Evolutionary conservation across 2,113 vertebrate species (phyloP).

Genomic region (Natator depressus): DNA sequence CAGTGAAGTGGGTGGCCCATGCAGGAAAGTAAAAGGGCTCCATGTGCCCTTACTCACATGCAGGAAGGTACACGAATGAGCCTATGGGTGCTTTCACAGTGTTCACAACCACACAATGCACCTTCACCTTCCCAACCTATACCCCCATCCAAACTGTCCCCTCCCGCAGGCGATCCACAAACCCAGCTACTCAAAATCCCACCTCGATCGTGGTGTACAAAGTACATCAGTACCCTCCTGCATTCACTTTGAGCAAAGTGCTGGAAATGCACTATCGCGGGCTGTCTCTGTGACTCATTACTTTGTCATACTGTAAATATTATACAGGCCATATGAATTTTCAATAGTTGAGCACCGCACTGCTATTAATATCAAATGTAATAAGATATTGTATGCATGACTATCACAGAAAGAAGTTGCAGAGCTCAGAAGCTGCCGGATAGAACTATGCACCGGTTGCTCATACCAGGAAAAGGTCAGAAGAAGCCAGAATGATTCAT

Average conservation of each 20-base stretch:
- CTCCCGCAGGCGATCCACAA: slow-evolving; percentile 1
- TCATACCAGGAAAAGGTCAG: slow-evolving; percentile 41
- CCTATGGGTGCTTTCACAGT: neutral
- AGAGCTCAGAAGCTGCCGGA: slow-evolving; percentile 28
- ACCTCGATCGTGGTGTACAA: neutral
- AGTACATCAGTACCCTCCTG: neutral
- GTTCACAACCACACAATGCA: neutral
- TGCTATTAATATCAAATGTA: slow-evolving; percentile 71
- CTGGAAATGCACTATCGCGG: slow-evolving; percentile 1
- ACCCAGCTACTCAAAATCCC: slow-evolving; percentile 44
- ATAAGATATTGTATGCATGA: slow-evolving; percentile 62
- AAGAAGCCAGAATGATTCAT: slow-evolving; percentile 56
- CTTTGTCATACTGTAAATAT: slow-evolving; percentile 68
- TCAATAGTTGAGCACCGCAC: slow-evolving; percentile 58
- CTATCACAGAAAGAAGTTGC: slow-evolving; percentile 51
- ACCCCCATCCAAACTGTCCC: neutral
- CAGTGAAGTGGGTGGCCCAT: neutral
- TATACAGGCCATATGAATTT: slow-evolving; percentile 63
- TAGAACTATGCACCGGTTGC: slow-evolving; percentile 3
- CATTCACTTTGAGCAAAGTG: neutral
- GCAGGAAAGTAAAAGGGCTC: neutral
- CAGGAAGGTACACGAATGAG: rapidly evolving
- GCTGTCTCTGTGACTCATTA: slow-evolving; percentile 55
- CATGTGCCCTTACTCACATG: neutral
- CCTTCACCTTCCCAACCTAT: neutral